Evolutionary conservation across 1,140 invertebrate genomes (phyloP).

Genomic region (Heliconius eleuchia): DNA sequence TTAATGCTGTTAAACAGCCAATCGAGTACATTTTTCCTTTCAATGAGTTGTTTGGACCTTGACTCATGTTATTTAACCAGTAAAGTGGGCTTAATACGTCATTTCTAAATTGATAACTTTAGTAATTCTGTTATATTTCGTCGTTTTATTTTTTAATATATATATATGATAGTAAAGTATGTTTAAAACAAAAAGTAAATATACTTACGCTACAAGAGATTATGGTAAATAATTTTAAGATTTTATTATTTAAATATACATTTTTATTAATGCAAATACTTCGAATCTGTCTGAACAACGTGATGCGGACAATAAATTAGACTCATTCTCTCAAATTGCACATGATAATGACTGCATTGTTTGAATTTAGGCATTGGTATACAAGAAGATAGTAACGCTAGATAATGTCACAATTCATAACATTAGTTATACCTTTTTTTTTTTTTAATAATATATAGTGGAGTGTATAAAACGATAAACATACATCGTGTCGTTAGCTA

Average conservation of each 20-base stretch:
- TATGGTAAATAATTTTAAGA: too few species aligned
- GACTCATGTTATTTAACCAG: slow-evolving; percentile 2
- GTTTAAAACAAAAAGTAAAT: too few species aligned
- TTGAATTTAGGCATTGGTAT: not conserved
- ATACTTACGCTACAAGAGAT: too few species aligned
- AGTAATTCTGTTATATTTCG: not conserved
- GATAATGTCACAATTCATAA: too few species aligned
- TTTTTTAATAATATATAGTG: not conserved
- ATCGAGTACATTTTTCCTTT: not conserved
- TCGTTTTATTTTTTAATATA: slow-evolving; percentile 1
- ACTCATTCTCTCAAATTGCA: not conserved
- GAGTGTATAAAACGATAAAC: not conserved
- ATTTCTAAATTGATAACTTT: slow-evolving; percentile 4
- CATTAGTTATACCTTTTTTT: too few species aligned
- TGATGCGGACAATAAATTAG: not conserved
- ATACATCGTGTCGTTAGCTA: too few species aligned
- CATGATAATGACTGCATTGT: not conserved
- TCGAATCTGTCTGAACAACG: too few species aligned
- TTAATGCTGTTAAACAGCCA: not conserved
- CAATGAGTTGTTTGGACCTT: not conserved
- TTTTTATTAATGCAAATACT: too few species aligned
- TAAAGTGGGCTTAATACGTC: not conserved
- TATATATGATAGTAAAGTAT: too few species aligned
- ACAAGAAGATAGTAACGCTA: not conserved
- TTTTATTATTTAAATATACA: too few species aligned